These are phyloP conservation scores for Silvanus unidentatus DNA, from an alignment of 2,888 invertebrate species.

Conservation along the genomic window DNA sequence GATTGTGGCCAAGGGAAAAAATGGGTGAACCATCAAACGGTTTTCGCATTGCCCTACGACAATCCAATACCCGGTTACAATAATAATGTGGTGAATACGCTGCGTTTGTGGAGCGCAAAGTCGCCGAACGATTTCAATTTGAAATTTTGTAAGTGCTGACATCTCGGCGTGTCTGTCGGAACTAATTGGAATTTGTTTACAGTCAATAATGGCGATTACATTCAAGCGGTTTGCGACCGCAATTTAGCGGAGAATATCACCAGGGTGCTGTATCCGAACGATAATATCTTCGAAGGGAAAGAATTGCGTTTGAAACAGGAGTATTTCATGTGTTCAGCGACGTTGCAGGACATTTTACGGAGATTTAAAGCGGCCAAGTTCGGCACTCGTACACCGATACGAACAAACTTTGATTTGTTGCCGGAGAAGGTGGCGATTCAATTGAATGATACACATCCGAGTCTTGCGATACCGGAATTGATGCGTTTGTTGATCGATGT, in stretches of 20 bases:
- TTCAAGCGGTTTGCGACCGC: constrained; percentile 96
- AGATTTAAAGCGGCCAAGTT: constrained; percentile 94
- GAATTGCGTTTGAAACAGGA: constrained; percentile 97
- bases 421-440: constrained; percentile 97
- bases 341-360: constrained; percentile 92
- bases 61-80: constrained; percentile 97
- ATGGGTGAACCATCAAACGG: constrained; percentile 93
- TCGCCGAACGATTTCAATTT: constrained; percentile 92
- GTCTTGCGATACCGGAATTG: constrained; percentile 94
- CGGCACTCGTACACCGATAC: constrained; percentile 75
- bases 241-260: constrained; percentile 98
- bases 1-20: constrained; percentile 73
- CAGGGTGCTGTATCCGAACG: constrained; percentile 96
- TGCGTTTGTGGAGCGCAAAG: constrained; percentile 97
- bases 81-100: constrained; percentile 96
- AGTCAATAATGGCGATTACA: constrained; percentile 99
- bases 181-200: too few relatives aligned
- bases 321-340: constrained; percentile 98
- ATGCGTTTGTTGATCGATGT: constrained; percentile 91
- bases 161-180: too few relatives aligned
- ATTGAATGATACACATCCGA: constrained; percentile 97
- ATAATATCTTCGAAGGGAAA: constrained; percentile 98
- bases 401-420: constrained; percentile 81
- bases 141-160: constrained; percentile 81
- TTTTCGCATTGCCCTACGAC: constrained; percentile 98